Evolutionary conservation across 1,140 invertebrate species (phyloP).

Genomic region (Sitodiplosis mosellana): DNA sequence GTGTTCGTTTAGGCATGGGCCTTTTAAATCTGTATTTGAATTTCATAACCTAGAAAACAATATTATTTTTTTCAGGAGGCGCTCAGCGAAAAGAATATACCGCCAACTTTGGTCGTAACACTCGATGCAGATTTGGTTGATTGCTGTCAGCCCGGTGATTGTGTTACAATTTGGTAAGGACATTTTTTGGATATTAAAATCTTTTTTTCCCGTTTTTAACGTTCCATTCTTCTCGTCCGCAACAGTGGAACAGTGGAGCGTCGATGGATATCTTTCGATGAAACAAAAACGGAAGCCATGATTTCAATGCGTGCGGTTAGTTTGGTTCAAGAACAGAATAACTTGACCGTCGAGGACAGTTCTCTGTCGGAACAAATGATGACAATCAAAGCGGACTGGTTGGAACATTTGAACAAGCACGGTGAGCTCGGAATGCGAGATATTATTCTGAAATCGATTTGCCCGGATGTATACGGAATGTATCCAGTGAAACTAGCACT

Average conservation of each 20-base stretch:
- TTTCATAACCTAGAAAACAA: constrained; percentile 1
- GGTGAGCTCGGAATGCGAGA: constrained; percentile 48
- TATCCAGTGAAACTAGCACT: constrained; percentile 75
- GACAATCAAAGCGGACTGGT: constrained; percentile 43
- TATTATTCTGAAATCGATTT: constrained; percentile 62
- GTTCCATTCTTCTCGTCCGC: neutral
- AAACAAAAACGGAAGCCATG: constrained; percentile 47
- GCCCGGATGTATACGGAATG: constrained; percentile 74
- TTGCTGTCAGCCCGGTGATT: constrained; percentile 72
- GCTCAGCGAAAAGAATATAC: constrained; percentile 53
- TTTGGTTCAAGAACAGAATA: constrained; percentile 51
- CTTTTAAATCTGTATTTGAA: too few species aligned
- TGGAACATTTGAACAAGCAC: neutral
- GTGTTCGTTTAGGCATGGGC: too few species aligned
- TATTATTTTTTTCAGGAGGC: constrained; percentile 41
- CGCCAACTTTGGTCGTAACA: constrained; percentile 58
- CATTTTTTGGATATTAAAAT: too few species aligned
- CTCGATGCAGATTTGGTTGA: constrained; percentile 78
- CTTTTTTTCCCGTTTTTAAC: neutral
- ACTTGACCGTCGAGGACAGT: constrained; percentile 30
- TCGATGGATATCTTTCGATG: constrained; percentile 43
- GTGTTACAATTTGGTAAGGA: constrained; percentile 58
- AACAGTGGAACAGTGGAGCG: constrained; percentile 62
- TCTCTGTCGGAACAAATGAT: constrained; percentile 53
- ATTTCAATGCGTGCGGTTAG: constrained; percentile 55